Base-by-base conservation (phyloP, 2,797 vertebrate genomes). In the Linurgus olivaceus region DNA sequence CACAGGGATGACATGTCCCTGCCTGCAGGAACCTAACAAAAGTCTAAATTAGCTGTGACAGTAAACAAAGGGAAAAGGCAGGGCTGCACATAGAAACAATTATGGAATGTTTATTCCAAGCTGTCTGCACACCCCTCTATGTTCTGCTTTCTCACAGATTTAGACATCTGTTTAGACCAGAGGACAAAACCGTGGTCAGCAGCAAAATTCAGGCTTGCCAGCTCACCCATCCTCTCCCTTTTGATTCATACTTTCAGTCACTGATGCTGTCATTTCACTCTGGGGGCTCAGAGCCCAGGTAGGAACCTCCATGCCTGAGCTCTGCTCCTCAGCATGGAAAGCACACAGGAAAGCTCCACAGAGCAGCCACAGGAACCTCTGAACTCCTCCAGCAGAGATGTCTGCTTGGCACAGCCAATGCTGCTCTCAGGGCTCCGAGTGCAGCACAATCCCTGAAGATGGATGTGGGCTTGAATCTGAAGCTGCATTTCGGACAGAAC, bases 381-480 rank as follows among this genome's bases (percentile, higher is more conserved):
- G 24, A 65, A 17, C 24, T 28, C 26, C 78, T 51, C 12, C 37
- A 45, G 63, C 3, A 74, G 48, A 38, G 44, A 17, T 2, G 11
- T 2, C 10, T 59, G 58, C 9, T 29, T 11, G 52, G 66, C 54
- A 78, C 1, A 0, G 26, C 4, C 38, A 63, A 1, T 1, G 1
- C 40, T 44, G 51, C 79, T 48, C 21, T 12, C 29, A n/a, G 31
- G 65, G 42, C n/a, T 65, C 65, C 1, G 80, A 38, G 70, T 0
- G 17, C 71, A 77, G 66, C 26, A 62, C 40, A 40, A 6, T 1
- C 35, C 54, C 82, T 37, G 35, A 55, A 76, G 67, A 47, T 20
- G 20, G 66, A 62, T 28, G 26, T 1, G 12, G 72, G 35, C 52
- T 75, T 24, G 25, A 63, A 83, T 66, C 35, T 70, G 33, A 83